phyloP scores from a whole-genome alignment of 2,797 vertebrate genomes.

The Nyctalus aviator region DNA sequence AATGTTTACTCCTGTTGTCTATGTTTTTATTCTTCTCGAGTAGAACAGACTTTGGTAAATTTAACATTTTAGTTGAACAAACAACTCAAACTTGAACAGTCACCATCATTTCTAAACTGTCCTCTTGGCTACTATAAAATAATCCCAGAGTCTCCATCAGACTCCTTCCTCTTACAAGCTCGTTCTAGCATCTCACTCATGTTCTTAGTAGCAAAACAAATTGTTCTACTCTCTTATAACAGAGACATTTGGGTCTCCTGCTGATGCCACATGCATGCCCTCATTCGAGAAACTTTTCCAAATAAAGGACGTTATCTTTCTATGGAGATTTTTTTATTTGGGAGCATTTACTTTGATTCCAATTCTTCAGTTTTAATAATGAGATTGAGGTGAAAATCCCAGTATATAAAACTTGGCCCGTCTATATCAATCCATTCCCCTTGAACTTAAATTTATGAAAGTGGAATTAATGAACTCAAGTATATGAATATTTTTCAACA shows the following conservation, averaged over 20 bases:
- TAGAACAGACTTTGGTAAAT: background rate
- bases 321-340: background rate
- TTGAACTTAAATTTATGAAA: conserved; percentile 57
- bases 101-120: background rate
- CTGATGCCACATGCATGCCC: background rate
- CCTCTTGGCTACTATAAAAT: background rate
- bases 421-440: background rate
- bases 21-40: background rate
- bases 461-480: conserved; percentile 23
- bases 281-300: background rate
- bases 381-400: background rate
- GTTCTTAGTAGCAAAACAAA: background rate
- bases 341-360: background rate
- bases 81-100: background rate
- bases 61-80: background rate
- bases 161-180: background rate
- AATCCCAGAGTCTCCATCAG: background rate
- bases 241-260: background rate
- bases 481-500: conserved; percentile 37
- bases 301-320: background rate
- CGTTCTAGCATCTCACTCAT: background rate
- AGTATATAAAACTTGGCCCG: background rate
- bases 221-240: background rate
- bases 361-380: conserved; percentile 44
- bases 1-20: background rate